A percentile compares a stretch with the other conserved stretches of the same genome.
Evolutionary conservation across 1,140 invertebrate species (phyloP).

Genomic region (Leptinotarsa defecta): DNA sequence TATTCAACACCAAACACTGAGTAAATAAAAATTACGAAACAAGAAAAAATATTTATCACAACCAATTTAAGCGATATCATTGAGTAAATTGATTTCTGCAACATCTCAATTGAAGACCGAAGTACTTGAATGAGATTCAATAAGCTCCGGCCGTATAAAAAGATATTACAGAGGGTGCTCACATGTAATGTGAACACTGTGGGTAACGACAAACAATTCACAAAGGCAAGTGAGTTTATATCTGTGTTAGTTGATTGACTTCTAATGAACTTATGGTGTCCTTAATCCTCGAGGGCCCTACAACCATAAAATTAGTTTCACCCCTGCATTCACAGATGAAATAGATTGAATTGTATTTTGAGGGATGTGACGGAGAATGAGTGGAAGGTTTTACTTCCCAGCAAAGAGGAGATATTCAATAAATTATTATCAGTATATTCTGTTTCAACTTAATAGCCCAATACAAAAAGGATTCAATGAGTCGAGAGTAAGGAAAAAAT

Average conservation of each 20-base stretch:
- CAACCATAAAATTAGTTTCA: conserved; percentile 38
- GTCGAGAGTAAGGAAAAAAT: too few species aligned
- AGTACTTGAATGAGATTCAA: not conserved
- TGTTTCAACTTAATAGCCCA: too few species aligned
- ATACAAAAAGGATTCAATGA: too few species aligned
- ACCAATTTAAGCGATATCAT: too few species aligned
- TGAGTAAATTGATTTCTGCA: not conserved
- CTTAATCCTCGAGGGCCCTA: conserved; percentile 41
- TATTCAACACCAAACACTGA: too few species aligned
- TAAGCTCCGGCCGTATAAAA: not conserved
- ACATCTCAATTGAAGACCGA: not conserved
- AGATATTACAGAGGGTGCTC: not conserved
- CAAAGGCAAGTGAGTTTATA: conserved; percentile 39
- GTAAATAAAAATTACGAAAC: too few species aligned
- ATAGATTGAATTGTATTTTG: conserved; percentile 10
- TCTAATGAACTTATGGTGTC: conserved; percentile 53
- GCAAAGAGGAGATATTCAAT: too few species aligned
- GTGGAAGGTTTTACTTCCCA: not conserved
- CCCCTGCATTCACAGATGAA: conserved; percentile 21
- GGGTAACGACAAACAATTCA: conserved; percentile 16
- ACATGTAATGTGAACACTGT: conserved; percentile 7
- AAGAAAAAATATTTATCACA: too few species aligned
- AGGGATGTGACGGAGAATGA: conserved; percentile 11
- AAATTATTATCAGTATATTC: too few species aligned
- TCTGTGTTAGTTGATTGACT: conserved; percentile 49